Conservation (phyloP, 2,888 invertebrate genomes). For the Lamproptera curius region DNA sequence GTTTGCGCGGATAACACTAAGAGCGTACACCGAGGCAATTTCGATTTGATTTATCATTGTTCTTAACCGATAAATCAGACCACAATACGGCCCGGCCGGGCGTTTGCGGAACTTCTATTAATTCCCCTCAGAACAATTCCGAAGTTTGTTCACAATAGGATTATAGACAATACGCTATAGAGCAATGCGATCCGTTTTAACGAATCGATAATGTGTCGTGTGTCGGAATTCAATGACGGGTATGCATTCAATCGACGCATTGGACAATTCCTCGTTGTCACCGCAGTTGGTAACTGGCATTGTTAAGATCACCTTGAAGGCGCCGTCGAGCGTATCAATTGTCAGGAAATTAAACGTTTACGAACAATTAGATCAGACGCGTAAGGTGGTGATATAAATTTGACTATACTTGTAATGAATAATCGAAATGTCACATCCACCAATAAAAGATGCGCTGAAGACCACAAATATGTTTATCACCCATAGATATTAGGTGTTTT, state of each 20-base stretch:
- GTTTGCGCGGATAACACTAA: slow-evolving; percentile 37
- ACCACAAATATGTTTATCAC: no score
- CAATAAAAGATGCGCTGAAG: no score
- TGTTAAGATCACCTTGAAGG: no score
- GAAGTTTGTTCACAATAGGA: slow-evolving; percentile 62
- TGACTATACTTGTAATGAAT: no score
- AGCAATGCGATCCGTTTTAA: slow-evolving; percentile 28
- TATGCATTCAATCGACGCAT: slow-evolving; percentile 1
- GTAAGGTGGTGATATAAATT: no score
- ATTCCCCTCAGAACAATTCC: slow-evolving; percentile 72
- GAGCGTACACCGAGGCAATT: slow-evolving; percentile 59
- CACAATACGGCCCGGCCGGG: slow-evolving; percentile 62
- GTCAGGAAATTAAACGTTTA: no score
- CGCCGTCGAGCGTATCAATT: no score
- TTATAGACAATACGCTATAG: slow-evolving; percentile 68
- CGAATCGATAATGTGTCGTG: slow-evolving; percentile 11
- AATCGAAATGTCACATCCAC: no score
- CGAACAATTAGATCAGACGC: no score
- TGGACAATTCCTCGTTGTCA: not conserved
- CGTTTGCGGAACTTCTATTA: slow-evolving; percentile 64
- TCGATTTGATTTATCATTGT: slow-evolving; percentile 76
- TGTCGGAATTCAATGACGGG: not conserved
- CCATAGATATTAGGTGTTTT: no score
- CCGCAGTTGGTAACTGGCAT: not conserved
- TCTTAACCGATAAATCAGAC: slow-evolving; percentile 73